These are phyloP conservation scores for Andrena trimmerana DNA, from an alignment of 2,888 invertebrate species.

Conservation along the genomic window DNA sequence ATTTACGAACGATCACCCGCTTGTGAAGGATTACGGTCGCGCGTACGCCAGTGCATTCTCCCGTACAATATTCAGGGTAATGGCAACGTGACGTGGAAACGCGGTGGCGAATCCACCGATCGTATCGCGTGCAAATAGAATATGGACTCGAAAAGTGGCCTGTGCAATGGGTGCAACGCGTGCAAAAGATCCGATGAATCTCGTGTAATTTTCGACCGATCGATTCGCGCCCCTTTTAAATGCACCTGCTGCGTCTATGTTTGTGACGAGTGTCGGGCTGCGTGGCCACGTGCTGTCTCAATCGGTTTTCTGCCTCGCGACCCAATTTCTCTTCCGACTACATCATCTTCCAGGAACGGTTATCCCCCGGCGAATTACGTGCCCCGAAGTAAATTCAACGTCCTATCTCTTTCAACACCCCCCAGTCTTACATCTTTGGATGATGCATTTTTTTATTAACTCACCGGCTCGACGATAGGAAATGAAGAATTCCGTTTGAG, in stretches of 20 bases:
- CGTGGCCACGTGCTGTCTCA: not conserved
- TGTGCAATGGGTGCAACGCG: not conserved
- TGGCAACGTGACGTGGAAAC: constrained; percentile 43
- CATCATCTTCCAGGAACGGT: no score
- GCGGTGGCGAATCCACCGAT: constrained; percentile 44
- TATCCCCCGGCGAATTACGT: no score
- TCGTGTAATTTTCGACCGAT: constrained; percentile 6
- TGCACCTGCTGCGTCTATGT: not conserved
- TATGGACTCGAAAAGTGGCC: constrained; percentile 36
- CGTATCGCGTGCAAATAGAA: constrained; percentile 59
- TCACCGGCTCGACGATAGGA: no score
- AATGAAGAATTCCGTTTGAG: no score
- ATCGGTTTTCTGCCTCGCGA: not conserved
- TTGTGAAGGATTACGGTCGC: constrained; percentile 63
- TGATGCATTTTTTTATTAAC: no score
- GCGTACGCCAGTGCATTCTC: constrained; percentile 31
- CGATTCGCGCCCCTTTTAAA: not conserved
- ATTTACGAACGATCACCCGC: constrained; percentile 53
- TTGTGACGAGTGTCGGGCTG: not conserved
- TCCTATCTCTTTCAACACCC: no score
- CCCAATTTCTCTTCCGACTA: not conserved
- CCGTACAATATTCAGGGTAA: constrained; percentile 68
- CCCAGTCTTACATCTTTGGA: no score
- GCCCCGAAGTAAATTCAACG: no score
- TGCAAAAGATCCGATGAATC: constrained; percentile 10